phyloP scores from a whole-genome alignment of 2,888 invertebrate genomes.

The Gymnosoma rotundatum region DNA sequence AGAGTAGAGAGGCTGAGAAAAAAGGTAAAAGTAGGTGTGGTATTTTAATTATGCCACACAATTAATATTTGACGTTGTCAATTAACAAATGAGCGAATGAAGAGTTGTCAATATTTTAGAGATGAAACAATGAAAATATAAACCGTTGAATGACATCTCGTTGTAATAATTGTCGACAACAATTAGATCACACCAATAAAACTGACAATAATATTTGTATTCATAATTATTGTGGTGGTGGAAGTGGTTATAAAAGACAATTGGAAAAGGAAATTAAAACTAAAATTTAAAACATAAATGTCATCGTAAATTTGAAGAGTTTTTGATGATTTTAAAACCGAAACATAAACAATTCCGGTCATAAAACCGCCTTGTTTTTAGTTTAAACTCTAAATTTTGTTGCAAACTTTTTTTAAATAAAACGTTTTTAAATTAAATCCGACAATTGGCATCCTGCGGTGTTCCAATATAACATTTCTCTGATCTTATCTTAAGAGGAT shows the following conservation, averaged over 20 bases:
- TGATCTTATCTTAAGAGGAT: constrained; percentile 61
- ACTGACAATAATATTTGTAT: neutral
- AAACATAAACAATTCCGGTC: constrained; percentile 40
- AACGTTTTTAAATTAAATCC: constrained; percentile 1
- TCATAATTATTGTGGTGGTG: constrained; percentile 20
- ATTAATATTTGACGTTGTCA: constrained; percentile 74
- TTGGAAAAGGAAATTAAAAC: constrained; percentile 49
- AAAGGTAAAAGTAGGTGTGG: constrained; percentile 75
- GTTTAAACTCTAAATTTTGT: constrained; percentile 38
- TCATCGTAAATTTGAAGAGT: constrained; percentile 78
- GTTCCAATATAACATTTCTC: constrained; percentile 51
- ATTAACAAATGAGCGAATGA: constrained; percentile 49
- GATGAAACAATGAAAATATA: constrained; percentile 19
- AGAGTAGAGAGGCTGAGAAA: neutral
- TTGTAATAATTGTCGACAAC: constrained; percentile 50
- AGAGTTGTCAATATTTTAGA: constrained; percentile 54
- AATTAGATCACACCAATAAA: constrained; percentile 68
- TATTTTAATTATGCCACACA: constrained; percentile 76
- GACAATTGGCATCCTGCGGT: constrained; percentile 62
- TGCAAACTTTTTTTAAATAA: constrained; percentile 8
- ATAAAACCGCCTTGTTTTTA: constrained; percentile 65
- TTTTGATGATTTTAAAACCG: constrained; percentile 60
- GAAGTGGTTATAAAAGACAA: neutral
- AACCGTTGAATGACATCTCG: neutral
- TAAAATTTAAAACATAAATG: constrained; percentile 75